Base-by-base conservation (phyloP, 2,113 vertebrate species). In the Corvus cornix region DNA sequence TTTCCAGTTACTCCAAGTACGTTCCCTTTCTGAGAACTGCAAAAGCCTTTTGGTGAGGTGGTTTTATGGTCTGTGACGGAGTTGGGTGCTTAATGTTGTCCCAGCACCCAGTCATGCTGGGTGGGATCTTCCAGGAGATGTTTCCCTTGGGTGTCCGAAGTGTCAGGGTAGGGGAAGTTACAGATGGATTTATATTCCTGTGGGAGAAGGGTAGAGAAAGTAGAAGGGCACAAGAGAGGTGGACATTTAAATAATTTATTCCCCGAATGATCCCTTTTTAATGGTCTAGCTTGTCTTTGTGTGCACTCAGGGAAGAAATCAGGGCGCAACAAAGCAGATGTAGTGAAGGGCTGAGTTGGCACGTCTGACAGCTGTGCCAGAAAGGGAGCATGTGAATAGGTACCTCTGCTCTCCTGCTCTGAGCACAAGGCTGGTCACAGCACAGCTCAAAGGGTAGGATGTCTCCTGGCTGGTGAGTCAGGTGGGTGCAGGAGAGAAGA, bases 11-110 rank as follows among this genome's bases (percentile, higher is more conserved):
- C 41, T 94, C 73, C 68, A 80, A 94, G 58, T 72, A 77, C 62
- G 2, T 80, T 3, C 18, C 89, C 91, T 93, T 97, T 97, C 91
- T 95, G 96, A 97, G 93, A 97, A 97, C 69, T 90, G 91, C 69
- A 80, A 55, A 67, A 90, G 41, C 55, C 41, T 88, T 89, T 91
- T 74, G 70, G 48, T 89, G 83, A 95, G 51, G 87, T 74, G 64
- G 37, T 52, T 76, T 94, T 73, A 74, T 24, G 74, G 67, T 39
- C 82, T 86, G 70, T 21, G 2, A 37, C 23, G 11, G 46, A 39
- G 79, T 81, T 84, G 48, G 44, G 66, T 58, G 81, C 67, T 70
- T 73, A 53, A 33, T 39, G 30, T 84, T 76, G 52, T 92, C 60
- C 56, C 48, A 10, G 22, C 4, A 22, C n/a, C 39, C 12, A 14